Evolutionary conservation across 1,140 invertebrate species (phyloP), one percentile per base, ranked within the genome.

Genomic region (Piezodorus guildinii): DNA sequence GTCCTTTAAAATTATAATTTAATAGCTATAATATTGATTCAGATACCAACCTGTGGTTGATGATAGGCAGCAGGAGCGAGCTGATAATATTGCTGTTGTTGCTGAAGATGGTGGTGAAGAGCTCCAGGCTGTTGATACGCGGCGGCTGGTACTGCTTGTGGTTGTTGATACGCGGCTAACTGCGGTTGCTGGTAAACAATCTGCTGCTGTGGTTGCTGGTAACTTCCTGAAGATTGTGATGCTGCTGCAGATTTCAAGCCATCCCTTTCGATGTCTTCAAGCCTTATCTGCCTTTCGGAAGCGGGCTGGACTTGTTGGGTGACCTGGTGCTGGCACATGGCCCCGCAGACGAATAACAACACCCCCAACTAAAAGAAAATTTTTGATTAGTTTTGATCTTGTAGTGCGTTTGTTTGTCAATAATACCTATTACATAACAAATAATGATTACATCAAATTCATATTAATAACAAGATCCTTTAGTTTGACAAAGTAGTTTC

Each of bases 211-310:
- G 17, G 52, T 25, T 56, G 52, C 52, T 56, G 52, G 23, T 56
- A 56, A 15, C 6, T 56, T 39, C 34, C 34, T 3, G 17, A 23
- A 21, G 17, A 6, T 23, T 56, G 52, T 25, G 17, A 10, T 4
- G 52, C 52, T 15, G 52, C 52, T 16, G 52, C 17, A 4, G 52
- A 56, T 56, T 56, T 56, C 23, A 56, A n/a, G 9, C 52, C 52
- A 23, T 56, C 52, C 52, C 19, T 56, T 15, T 56, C 52, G 14
- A 56, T 56, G 15, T 56, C 52, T 56, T 56, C 52, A 4, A 56
- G 23, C 15, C 52, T 19, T 21, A 56, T 56, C 23, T 56, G 52
- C 17, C 52, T 21, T 14, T 56, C 52, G 12, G 46, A 21, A 5
- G 46, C 46, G n/a, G n/a, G 46, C 16, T 49, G 46, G 15, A 56